Conservation (phyloP, 2,888 invertebrate genomes). For the Operophtera brumata region DNA sequence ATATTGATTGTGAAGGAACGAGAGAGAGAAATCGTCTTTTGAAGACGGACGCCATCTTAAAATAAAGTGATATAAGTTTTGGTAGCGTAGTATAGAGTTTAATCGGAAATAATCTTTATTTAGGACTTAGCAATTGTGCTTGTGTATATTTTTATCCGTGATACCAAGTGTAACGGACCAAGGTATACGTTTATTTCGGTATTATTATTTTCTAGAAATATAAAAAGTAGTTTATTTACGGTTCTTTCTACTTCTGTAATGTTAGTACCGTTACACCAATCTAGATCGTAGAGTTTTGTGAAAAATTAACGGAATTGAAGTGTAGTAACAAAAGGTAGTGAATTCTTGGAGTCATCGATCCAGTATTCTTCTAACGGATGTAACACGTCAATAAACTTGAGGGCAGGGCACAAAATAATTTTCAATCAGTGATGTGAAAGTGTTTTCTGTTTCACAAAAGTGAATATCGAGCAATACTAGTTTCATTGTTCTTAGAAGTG, state of each 20-base stretch:
- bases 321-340: slow-evolving; percentile 28
- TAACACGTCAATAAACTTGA: slow-evolving; percentile 79
- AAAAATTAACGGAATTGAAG: slow-evolving; percentile 30
- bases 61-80: slow-evolving; percentile 82
- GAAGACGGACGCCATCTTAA: slow-evolving; percentile 74
- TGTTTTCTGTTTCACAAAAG: slow-evolving; percentile 42
- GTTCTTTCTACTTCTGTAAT: slow-evolving; percentile 63
- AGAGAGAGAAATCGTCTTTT: slow-evolving; percentile 74
- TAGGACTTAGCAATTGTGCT: slow-evolving; percentile 66
- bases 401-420: slow-evolving; percentile 71
- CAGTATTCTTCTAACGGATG: slow-evolving; percentile 70
- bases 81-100: slow-evolving; percentile 79
- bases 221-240: slow-evolving; percentile 74
- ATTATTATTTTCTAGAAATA: slow-evolving; percentile 54
- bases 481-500: slow-evolving; percentile 24
- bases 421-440: slow-evolving; percentile 68
- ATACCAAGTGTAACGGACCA: slow-evolving; percentile 90
- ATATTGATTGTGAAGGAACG: slow-evolving; percentile 68
- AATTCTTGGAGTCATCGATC: slow-evolving; percentile 66
- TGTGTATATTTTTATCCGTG: slow-evolving; percentile 63
- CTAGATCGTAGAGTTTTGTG: slow-evolving; percentile 42
- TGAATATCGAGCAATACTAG: slow-evolving; percentile 19
- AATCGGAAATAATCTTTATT: slow-evolving; percentile 77
- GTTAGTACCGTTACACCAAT: slow-evolving; percentile 65
- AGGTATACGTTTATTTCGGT: slow-evolving; percentile 83